phyloP scores from a whole-genome alignment of 1,140 invertebrate genomes.

The Cyclargus thomasi region DNA sequence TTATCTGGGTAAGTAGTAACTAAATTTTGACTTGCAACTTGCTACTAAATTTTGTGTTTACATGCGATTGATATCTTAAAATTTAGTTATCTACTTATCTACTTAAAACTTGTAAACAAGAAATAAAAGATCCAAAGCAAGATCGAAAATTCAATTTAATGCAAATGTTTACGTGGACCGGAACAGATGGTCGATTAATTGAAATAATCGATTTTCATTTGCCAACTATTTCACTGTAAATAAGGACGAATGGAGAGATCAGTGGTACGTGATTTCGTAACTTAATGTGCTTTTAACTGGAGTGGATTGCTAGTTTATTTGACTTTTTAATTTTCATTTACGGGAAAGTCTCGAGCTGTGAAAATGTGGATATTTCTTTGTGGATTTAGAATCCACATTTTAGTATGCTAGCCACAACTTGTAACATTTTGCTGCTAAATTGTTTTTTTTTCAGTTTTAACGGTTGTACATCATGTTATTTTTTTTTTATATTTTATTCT shows the following conservation, averaged over 20 bases:
- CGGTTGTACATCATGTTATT: no score
- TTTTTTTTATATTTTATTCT: no score
- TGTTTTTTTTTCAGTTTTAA: no score
- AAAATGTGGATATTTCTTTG: neutral
- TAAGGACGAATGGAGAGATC: neutral
- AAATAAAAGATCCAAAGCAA: neutral
- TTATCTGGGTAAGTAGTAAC: no score
- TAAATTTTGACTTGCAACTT: no score
- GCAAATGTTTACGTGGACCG: neutral
- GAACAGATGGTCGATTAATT: slow-evolving; percentile 1
- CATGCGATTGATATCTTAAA: no score
- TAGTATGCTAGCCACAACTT: no score
- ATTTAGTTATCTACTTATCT: no score
- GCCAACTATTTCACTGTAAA: neutral
- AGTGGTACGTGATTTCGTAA: neutral
- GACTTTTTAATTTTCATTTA: neutral
- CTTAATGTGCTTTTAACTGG: slow-evolving; percentile 10
- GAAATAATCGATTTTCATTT: slow-evolving; percentile 7
- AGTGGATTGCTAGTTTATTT: neutral
- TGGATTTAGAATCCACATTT: no score
- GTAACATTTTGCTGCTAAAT: no score
- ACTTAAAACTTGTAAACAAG: no score
- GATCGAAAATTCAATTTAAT: neutral
- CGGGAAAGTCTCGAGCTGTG: neutral
- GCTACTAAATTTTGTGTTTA: no score